Base-by-base conservation (phyloP, 1,140 invertebrate species). In the Calliopsis andreniformis region DNA sequence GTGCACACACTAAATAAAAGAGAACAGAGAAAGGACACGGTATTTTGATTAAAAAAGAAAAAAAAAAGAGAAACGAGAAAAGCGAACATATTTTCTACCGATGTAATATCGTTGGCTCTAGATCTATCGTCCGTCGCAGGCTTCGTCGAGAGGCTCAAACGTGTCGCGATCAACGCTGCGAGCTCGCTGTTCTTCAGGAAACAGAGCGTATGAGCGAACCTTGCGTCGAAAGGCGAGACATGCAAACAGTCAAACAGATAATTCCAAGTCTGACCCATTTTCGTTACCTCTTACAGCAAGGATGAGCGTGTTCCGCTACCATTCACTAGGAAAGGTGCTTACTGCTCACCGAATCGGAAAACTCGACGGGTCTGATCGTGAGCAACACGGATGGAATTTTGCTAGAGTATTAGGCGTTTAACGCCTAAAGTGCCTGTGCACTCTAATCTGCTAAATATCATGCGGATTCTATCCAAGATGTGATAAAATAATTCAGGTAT, bases 21-120 rank as follows among this genome's bases (percentile, higher is more conserved):
- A 28, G 39, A 30, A 35, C 39, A 72, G 25, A 64, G 35, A 67
- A 10, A 51, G 56, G 61, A 80, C 61, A 62, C 12, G 58, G 78
- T 86, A 83, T 86, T 85, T 86, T 83, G 63, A 79, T 85, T 75
- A 85, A 78, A 39, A 39, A 10, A 39, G 10, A 62, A 68, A 32
- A 51, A 70, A 53, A 28, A 20, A 28, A 76, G 18, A n/a, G n/a
- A 39, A 62, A 68, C 42, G 55, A 70, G 56, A 28, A 20, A 28
- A 76, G 18, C 42, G 58, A 80, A 79, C 82, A 85, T 87, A 86
- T 87, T 87, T 86, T 85, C 77, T 85, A 85, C 62, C 28, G 14
- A 71, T 47, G 25, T 51, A 23, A 67, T 49, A 61, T 47, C 53
- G 42, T 79, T 63, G 73, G 66, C 66, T 70, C 51, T 76, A 69